These are phyloP conservation scores for Trichechus manatus DNA, from an alignment of 2,113 vertebrate genomes.

Conservation along the genomic window DNA sequence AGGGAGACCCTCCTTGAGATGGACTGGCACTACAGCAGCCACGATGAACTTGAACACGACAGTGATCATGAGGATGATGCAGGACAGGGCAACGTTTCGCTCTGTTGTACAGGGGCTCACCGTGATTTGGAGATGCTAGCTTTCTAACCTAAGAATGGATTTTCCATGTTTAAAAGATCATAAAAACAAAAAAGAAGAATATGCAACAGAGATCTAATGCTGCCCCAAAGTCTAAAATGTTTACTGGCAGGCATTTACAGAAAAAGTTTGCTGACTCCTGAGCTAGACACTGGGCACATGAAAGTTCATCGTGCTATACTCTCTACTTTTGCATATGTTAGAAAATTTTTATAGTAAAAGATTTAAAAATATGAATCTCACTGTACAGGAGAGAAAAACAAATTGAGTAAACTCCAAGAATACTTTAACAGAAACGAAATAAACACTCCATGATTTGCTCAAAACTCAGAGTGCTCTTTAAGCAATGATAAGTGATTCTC, in stretches of 20 bases:
- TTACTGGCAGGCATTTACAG: background rate
- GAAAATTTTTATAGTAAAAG: background rate
- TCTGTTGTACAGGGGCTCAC: background rate
- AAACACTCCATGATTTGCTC: background rate
- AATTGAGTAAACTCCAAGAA: slow-evolving; percentile 28
- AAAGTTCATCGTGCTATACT: background rate
- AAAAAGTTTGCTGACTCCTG: background rate
- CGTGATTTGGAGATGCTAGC: background rate
- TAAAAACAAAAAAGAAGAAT: slow-evolving; percentile 50
- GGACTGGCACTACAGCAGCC: background rate
- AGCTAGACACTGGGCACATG: background rate
- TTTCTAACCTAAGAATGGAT: background rate
- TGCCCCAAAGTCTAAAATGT: background rate
- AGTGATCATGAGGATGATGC: background rate
- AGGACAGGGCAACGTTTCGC: background rate
- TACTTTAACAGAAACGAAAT: slow-evolving; percentile 45
- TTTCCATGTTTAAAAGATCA: background rate
- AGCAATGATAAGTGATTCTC: slow-evolving; percentile 40
- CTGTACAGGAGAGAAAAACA: slow-evolving; percentile 48
- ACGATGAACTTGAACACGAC: background rate
- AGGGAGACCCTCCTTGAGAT: background rate
- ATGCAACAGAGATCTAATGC: background rate
- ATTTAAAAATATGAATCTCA: slow-evolving; percentile 23
- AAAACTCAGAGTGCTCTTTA: slow-evolving; percentile 9
- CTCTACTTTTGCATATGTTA: background rate